Conservation (phyloP, 2,113 vertebrate species). For the Uropsilus gracilis region DNA sequence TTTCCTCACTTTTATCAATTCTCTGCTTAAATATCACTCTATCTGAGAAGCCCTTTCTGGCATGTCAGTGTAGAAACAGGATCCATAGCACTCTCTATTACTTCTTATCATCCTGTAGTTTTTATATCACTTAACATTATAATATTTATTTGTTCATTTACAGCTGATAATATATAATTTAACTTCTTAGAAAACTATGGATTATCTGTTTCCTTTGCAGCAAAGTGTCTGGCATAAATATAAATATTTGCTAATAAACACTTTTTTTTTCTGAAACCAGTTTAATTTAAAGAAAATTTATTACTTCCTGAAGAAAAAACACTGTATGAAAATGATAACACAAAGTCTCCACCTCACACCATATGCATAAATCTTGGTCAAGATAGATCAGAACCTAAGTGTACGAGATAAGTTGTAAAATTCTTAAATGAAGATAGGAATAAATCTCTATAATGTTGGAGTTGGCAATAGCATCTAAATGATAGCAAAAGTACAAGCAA, state of each 20-base stretch:
- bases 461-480: not conserved
- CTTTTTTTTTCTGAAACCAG: not conserved
- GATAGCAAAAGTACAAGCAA: not conserved
- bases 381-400: not conserved
- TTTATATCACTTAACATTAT: not conserved
- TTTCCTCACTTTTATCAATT: not conserved
- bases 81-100: not conserved
- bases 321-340: not conserved
- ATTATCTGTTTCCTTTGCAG: not conserved
- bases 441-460: not conserved
- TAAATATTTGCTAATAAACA: constrained; percentile 16
- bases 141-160: not conserved
- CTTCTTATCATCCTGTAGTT: not conserved
- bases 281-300: not conserved
- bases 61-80: not conserved
- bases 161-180: not conserved
- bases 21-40: not conserved
- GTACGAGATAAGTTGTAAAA: not conserved
- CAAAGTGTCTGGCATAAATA: not conserved
- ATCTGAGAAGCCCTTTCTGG: not conserved
- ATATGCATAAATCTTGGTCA: not conserved
- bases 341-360: not conserved
- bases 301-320: not conserved
- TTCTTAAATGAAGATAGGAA: not conserved
- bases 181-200: not conserved